Evolutionary conservation across 1,140 invertebrate genomes (phyloP), one percentile per base, ranked within the genome.

Genomic region (Leptinotarsa undecemlineata): DNA sequence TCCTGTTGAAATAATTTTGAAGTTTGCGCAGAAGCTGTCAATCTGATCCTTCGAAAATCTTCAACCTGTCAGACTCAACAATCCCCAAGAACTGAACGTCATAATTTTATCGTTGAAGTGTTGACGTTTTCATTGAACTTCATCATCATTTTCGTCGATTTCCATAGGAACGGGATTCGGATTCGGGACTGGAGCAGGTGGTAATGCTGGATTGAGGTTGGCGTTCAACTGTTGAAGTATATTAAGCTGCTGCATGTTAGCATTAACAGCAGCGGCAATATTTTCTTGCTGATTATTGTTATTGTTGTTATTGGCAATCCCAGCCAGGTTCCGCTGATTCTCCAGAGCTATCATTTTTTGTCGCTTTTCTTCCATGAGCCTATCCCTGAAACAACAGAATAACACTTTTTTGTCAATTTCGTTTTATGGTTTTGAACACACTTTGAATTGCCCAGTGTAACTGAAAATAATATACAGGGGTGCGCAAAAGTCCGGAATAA

Each of bases 291-390:
- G 80, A 74, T 78, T 48, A 57, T 81, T 77, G 71, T 84, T 82
- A 72, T 80, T 79, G 42, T 72, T 67, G 72, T 79, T 80, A 48
- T 82, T 84, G 75, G 60, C 75, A 48, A 80, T 82, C 75, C 70
- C 81, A 74, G 47, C 84, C 79, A 76, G 85, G 79, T 86, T 88
- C 51, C 90, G 85, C n/a, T 89, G 88, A 17, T 85, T 87, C 80
- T 91, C 90, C 8, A 91, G 85, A 1, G 90, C 88, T n/a, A 92
- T 85, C 76, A 94, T 88, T 82, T 91, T 92, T 80, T 92, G 92
- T 2, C 93, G 85, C 80, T 93, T 93, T 79, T 94, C 92, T 79
- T 94, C 93, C 91, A 94, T 93, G 17, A 94, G 85, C 2, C 89
- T 86, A 74, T 93, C 92, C 2, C 94, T 71, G 23, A 23, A 71